Evolutionary conservation across 2,797 vertebrate species (phyloP).

Genomic region (Lithobates sylvaticus): DNA sequence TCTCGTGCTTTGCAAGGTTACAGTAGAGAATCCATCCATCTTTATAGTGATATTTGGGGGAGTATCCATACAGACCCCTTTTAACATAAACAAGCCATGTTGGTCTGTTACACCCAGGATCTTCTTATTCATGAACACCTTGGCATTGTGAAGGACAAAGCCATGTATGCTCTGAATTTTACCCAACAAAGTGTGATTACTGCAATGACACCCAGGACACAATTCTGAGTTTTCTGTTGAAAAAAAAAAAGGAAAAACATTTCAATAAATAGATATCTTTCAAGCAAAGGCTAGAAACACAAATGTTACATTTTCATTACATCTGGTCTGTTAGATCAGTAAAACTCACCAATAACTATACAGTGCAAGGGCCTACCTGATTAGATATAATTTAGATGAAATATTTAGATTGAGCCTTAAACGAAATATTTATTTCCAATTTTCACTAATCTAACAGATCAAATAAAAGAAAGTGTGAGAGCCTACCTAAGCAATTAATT

Average conservation of each 20-base stretch:
- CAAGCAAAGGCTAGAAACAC: neutral
- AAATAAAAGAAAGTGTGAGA: too few species aligned
- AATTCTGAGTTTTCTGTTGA: slow-evolving; percentile 67
- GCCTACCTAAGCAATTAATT: too few species aligned
- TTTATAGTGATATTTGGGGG: slow-evolving; percentile 75
- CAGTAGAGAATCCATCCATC: slow-evolving; percentile 80
- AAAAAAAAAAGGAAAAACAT: neutral
- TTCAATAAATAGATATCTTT: neutral
- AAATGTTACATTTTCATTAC: too few species aligned
- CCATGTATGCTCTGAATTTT: slow-evolving; percentile 78
- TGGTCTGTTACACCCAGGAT: slow-evolving; percentile 75
- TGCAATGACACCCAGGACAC: slow-evolving; percentile 83
- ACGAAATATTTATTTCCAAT: too few species aligned
- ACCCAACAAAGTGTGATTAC: slow-evolving; percentile 78
- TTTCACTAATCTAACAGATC: too few species aligned
- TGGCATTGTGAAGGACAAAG: slow-evolving; percentile 76
- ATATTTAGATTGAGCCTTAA: too few species aligned
- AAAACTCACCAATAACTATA: too few species aligned
- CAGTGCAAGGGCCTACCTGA: too few species aligned
- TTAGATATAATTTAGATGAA: too few species aligned
- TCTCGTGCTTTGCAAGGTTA: slow-evolving; percentile 69
- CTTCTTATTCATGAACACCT: slow-evolving; percentile 74
- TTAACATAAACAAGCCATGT: slow-evolving; percentile 80
- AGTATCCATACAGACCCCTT: slow-evolving; percentile 78
- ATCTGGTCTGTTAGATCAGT: too few species aligned